Conservation (phyloP, 2,113 vertebrate genomes). For the Camelus bactrianus region DNA sequence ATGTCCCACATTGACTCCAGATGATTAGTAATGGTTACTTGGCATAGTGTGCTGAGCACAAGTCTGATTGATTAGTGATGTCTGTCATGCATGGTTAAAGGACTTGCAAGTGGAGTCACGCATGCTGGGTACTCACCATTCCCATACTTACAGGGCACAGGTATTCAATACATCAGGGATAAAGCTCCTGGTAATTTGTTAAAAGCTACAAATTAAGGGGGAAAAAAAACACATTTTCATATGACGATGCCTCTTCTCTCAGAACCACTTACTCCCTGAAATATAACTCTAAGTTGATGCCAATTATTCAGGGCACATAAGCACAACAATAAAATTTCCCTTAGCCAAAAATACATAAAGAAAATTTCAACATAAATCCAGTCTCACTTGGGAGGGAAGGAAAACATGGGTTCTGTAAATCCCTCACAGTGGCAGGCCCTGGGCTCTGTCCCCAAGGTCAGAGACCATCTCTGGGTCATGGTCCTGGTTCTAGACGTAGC, state of each 20-base stretch:
- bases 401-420: background rate
- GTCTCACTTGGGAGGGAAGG: background rate
- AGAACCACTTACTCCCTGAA: conserved; percentile 13
- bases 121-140: accelerated
- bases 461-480: background rate
- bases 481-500: background rate
- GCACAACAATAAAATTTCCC: conserved; percentile 19
- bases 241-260: background rate
- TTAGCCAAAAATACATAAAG: background rate
- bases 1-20: background rate
- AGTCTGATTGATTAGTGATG: background rate
- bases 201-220: background rate
- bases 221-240: background rate
- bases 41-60: background rate
- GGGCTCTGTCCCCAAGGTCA: background rate
- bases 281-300: background rate
- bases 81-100: background rate
- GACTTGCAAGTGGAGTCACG: background rate
- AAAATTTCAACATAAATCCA: background rate
- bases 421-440: background rate
- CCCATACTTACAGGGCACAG: accelerated
- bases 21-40: background rate
- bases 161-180: background rate
- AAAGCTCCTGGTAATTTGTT: background rate
- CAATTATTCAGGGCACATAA: background rate